Evolutionary conservation across 2,888 invertebrate genomes (phyloP).

Genomic region (Cephus pulcher): DNA sequence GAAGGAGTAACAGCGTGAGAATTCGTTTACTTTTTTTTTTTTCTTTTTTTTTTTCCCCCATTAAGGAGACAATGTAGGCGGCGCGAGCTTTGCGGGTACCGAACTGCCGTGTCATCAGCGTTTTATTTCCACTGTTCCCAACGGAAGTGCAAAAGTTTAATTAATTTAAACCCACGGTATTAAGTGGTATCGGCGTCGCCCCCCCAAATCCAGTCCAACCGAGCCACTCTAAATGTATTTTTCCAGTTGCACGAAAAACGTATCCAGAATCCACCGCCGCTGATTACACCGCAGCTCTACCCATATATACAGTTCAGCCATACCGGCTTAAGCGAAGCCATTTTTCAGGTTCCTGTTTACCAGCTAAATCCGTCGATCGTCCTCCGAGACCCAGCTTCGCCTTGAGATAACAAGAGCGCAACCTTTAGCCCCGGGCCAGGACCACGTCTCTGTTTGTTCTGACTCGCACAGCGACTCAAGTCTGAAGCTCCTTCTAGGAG

Average conservation of each 20-base stretch:
- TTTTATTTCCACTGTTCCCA: conserved; percentile 44
- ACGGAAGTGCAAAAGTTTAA: conserved; percentile 49
- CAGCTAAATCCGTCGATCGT: conserved; percentile 14
- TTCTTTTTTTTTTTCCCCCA: conserved; percentile 46
- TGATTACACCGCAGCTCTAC: too few relatives aligned
- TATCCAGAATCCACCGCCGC: too few relatives aligned
- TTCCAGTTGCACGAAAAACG: too few relatives aligned
- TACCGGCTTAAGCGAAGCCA: background rate
- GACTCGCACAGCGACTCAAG: conserved; percentile 23
- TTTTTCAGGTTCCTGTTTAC: conserved; percentile 13
- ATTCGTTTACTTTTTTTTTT: conserved; percentile 53
- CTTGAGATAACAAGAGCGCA: conserved; percentile 30
- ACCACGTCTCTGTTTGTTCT: conserved; percentile 37
- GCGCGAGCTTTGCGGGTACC: conserved; percentile 41
- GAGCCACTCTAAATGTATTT: too few relatives aligned
- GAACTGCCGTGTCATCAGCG: conserved; percentile 53
- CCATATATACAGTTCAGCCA: too few relatives aligned
- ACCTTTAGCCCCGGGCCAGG: conserved; percentile 29
- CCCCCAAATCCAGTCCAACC: background rate
- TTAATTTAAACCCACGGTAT: conserved; percentile 51
- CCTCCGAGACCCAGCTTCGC: conserved; percentile 16
- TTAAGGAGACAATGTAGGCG: conserved; percentile 46
- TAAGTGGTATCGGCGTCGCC: conserved; percentile 33
- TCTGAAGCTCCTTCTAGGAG: conserved; percentile 8
- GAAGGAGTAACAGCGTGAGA: conserved; percentile 51